Percentiles rank a stretch among this genome's conserved stretches.
Conservation (phyloP, 37 sponge, comb jelly and placozoan species). For the Halichondria panicea region DNA sequence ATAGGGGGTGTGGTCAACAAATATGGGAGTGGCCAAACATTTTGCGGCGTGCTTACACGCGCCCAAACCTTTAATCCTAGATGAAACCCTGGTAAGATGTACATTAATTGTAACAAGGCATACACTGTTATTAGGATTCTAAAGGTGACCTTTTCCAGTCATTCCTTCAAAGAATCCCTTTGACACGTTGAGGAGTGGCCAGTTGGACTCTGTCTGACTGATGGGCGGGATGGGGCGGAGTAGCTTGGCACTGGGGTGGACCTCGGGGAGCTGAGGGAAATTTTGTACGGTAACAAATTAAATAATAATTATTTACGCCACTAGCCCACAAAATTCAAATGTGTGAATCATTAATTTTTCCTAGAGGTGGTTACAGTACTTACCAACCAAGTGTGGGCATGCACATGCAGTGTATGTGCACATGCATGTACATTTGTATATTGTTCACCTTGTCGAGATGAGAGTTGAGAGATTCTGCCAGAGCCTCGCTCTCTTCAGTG, state of each 20-base stretch:
- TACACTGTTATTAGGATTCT: no score
- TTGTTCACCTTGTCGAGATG: slow-evolving; percentile 74
- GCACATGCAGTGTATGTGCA: no score
- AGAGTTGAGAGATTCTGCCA: slow-evolving; percentile 60
- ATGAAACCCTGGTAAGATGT: no score
- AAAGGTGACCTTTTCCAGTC: slow-evolving; percentile 42
- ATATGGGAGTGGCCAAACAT: no score
- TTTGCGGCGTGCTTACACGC: no score
- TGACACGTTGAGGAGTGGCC: slow-evolving; percentile 93
- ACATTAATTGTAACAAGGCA: no score
- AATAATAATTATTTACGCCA: neutral
- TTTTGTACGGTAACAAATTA: no score
- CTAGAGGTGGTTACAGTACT: neutral
- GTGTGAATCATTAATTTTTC: neutral
- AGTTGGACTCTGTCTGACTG: slow-evolving; percentile 72
- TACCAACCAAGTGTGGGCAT: no score
- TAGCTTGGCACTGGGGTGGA: slow-evolving; percentile 83
- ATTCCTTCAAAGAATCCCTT: slow-evolving; percentile 92
- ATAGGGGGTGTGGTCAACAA: no score
- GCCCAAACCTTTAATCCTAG: no score
- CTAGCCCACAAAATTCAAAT: neutral
- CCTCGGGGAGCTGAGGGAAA: slow-evolving; percentile 59
- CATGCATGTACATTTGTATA: no score
- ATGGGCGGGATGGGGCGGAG: slow-evolving; percentile 84
- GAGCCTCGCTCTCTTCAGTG: slow-evolving; percentile 77